Percentiles rank a stretch among this genome's conserved stretches.
phyloP scores from a whole-genome alignment of 2,797 vertebrate species.

The Galago senegalensis region DNA sequence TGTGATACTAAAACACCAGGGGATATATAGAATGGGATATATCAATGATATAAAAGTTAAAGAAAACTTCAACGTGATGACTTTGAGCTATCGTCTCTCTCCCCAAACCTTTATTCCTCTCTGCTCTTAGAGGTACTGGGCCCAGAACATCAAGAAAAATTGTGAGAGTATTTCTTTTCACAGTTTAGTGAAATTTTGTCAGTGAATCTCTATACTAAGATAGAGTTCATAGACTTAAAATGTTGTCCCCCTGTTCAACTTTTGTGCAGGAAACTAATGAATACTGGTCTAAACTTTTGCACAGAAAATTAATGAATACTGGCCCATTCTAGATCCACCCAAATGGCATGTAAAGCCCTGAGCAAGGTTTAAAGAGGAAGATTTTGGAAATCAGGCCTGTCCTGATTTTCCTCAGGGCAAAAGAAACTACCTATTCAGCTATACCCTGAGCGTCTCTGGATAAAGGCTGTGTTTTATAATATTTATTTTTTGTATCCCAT shows the following conservation, averaged over 20 bases:
- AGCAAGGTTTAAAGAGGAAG: neutral
- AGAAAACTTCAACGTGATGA: neutral
- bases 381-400: neutral
- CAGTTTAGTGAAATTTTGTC: neutral
- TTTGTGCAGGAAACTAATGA: neutral
- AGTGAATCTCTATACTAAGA: neutral
- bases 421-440: neutral
- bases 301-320: neutral
- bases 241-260: neutral
- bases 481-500: neutral
- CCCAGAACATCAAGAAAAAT: slow-evolving; percentile 6
- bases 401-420: neutral
- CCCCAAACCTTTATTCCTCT: neutral
- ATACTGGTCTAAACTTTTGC: neutral
- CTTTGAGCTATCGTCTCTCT: neutral
- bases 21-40: neutral
- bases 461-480: neutral
- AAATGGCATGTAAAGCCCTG: neutral
- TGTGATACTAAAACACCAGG: neutral
- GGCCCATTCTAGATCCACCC: neutral
- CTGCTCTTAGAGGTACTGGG: neutral
- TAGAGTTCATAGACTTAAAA: neutral
- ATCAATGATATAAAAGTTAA: neutral
- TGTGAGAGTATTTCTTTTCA: neutral
- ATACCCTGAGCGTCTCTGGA: neutral